These are phyloP conservation scores for Choreutis nemorana DNA, from an alignment of 2,888 invertebrate genomes.

Conservation along the genomic window DNA sequence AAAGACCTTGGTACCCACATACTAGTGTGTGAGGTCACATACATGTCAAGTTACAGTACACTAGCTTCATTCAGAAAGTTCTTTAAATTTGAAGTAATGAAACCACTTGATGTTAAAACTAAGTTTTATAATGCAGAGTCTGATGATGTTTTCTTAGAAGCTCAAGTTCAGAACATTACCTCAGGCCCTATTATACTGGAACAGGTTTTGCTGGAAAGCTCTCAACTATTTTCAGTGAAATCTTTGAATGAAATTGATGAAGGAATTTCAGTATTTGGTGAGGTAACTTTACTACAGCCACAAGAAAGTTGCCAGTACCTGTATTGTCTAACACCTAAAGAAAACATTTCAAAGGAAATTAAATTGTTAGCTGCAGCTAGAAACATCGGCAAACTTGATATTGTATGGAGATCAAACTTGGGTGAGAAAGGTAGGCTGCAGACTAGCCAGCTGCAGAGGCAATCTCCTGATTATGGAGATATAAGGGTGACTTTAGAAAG, in stretches of 20 bases:
- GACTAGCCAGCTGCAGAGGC: slow-evolving; percentile 92
- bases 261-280: slow-evolving; percentile 79
- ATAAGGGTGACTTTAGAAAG: slow-evolving; percentile 85
- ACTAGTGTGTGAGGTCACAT: slow-evolving; percentile 95
- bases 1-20: slow-evolving; percentile 98
- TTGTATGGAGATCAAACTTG: slow-evolving; percentile 96
- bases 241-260: slow-evolving; percentile 74
- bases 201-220: slow-evolving; percentile 92
- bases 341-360: slow-evolving; percentile 77
- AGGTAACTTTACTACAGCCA: slow-evolving; percentile 83
- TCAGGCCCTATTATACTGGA: slow-evolving; percentile 92
- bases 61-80: slow-evolving; percentile 92
- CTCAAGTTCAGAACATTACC: slow-evolving; percentile 91
- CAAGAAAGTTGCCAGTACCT: slow-evolving; percentile 94
- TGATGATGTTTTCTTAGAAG: slow-evolving; percentile 77
- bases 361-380: slow-evolving; percentile 83
- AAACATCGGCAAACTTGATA: slow-evolving; percentile 95
- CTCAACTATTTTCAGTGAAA: slow-evolving; percentile 85
- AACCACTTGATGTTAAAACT: slow-evolving; percentile 97
- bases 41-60: slow-evolving; percentile 78
- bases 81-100: slow-evolving; percentile 97
- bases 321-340: slow-evolving; percentile 87
- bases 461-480: slow-evolving; percentile 94
- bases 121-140: slow-evolving; percentile 96
- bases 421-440: slow-evolving; percentile 97